phyloP scores from a whole-genome alignment of 2,797 vertebrate species.

The Apogon talboti region DNA sequence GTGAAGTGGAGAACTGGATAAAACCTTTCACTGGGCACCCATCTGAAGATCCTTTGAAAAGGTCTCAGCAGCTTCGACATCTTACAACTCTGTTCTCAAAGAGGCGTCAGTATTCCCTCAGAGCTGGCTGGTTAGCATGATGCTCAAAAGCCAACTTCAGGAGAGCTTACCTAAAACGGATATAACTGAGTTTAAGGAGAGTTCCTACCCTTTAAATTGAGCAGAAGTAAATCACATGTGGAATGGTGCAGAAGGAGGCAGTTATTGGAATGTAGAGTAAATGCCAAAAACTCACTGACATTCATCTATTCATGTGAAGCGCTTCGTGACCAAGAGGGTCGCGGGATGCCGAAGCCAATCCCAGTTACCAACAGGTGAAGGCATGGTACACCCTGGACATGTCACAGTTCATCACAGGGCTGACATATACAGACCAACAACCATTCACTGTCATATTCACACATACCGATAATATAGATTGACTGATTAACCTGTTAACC shows the following conservation, averaged over 20 bases:
- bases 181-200: conserved; percentile 52
- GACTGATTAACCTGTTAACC: too few species aligned
- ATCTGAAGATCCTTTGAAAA: conserved; percentile 73
- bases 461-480: too few species aligned
- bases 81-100: conserved; percentile 57
- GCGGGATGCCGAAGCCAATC: too few species aligned
- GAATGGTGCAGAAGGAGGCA: not conserved
- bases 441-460: too few species aligned
- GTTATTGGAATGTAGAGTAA: not conserved
- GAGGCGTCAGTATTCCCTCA: conserved; percentile 66
- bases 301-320: too few species aligned
- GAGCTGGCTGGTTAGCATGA: conserved; percentile 64
- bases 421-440: too few species aligned
- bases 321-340: too few species aligned
- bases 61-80: conserved; percentile 53
- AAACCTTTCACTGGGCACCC: conserved; percentile 55
- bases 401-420: too few species aligned
- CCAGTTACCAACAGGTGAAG: too few species aligned
- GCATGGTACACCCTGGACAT: too few species aligned
- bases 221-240: conserved; percentile 31
- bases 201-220: conserved; percentile 32
- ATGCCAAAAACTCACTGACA: too few species aligned
- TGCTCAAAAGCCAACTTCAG: conserved; percentile 56
- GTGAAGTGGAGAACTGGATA: conserved; percentile 60
- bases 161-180: conserved; percentile 53